Evolutionary conservation across 2,888 invertebrate genomes (phyloP).

Genomic region (Sarcophaga variegata): DNA sequence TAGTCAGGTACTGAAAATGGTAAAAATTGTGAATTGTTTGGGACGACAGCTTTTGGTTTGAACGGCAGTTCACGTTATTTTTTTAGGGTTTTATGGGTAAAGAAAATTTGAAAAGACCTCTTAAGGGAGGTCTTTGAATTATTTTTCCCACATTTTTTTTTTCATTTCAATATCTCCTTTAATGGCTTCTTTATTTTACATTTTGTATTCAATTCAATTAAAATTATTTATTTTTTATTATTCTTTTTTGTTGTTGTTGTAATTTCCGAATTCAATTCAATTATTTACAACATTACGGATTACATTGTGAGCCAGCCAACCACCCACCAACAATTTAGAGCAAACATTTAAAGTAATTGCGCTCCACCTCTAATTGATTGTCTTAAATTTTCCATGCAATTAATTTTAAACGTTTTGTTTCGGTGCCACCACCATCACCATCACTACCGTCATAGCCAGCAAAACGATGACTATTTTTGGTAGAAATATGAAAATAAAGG

Average conservation of each 20-base stretch:
- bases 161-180: too few relatives aligned
- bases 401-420: constrained; percentile 40
- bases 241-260: too few relatives aligned
- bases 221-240: constrained; percentile 3
- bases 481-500: constrained; percentile 21
- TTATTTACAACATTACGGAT: neutral
- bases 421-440: neutral
- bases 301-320: neutral
- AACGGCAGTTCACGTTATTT: too few relatives aligned
- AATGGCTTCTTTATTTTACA: neutral
- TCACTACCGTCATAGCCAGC: neutral
- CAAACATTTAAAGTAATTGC: neutral
- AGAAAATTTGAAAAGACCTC: too few relatives aligned
- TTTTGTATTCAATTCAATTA: constrained; percentile 10
- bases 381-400: constrained; percentile 53
- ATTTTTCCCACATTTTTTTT: too few relatives aligned
- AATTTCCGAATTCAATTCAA: constrained; percentile 36
- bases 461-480: constrained; percentile 56
- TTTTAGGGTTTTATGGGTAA: too few relatives aligned
- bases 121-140: too few relatives aligned
- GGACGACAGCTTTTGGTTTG: too few relatives aligned
- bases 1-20: too few relatives aligned
- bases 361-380: constrained; percentile 40
- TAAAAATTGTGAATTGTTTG: too few relatives aligned
- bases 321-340: constrained; percentile 1